phyloP scores from a whole-genome alignment of 2,113 vertebrate genomes.

The Gracilinanus agilis region DNA sequence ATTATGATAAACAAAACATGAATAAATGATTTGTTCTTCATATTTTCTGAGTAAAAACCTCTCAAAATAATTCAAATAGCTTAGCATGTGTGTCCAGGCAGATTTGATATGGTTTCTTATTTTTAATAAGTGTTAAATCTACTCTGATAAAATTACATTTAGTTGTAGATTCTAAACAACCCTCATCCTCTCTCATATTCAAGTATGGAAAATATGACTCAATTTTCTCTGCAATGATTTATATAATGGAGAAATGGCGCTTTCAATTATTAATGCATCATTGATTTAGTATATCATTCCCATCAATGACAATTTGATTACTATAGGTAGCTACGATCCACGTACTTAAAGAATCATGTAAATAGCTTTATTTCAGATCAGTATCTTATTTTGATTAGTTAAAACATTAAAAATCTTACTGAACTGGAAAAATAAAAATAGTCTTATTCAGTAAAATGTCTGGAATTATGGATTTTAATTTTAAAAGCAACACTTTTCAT shows the following conservation, averaged over 20 bases:
- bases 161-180: slow-evolving; percentile 15
- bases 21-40: slow-evolving; percentile 15
- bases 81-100: slow-evolving; percentile 5
- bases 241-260: slow-evolving; percentile 12
- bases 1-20: slow-evolving; percentile 54
- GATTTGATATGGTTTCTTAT: slow-evolving; percentile 46
- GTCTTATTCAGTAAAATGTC: not conserved
- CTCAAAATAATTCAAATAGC: slow-evolving; percentile 61
- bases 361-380: not conserved
- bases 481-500: not conserved
- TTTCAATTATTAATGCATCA: slow-evolving; percentile 35
- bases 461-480: not conserved
- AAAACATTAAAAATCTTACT: not conserved
- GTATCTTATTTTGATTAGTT: not conserved
- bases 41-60: slow-evolving; percentile 56
- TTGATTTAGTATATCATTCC: not conserved
- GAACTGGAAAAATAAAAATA: not conserved
- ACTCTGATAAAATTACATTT: slow-evolving; percentile 54
- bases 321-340: not conserved
- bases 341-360: not conserved
- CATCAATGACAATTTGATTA: slow-evolving; percentile 10
- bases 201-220: not conserved
- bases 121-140: slow-evolving; percentile 41
- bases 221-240: slow-evolving; percentile 20
- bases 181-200: not conserved